A percentile compares a stretch with the other conserved stretches of the same genome.
phyloP scores from a whole-genome alignment of 1,140 invertebrate species.

The Thereuonema tuberculata region DNA sequence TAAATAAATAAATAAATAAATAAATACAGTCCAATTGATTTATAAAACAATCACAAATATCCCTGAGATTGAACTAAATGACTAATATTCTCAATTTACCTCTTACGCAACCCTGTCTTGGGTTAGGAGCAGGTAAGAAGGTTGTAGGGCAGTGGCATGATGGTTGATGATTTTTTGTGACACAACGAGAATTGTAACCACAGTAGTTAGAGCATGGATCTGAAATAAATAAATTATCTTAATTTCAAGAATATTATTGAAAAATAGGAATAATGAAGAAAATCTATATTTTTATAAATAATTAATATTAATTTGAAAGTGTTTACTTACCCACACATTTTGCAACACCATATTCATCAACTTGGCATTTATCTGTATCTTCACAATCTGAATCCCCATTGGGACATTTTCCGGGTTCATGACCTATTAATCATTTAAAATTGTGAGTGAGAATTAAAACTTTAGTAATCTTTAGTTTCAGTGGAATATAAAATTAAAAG shows the following conservation, averaged over 20 bases:
- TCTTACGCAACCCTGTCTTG: slow-evolving; percentile 55
- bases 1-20: background rate
- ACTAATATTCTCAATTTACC: slow-evolving; percentile 27
- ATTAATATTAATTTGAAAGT: background rate
- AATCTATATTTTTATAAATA: background rate
- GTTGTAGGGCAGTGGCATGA: slow-evolving; percentile 56
- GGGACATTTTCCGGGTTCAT: slow-evolving; percentile 40
- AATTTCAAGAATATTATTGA: background rate
- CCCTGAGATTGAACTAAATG: background rate
- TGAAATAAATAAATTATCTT: background rate
- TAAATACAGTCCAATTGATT: background rate
- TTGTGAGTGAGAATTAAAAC: too few relatives aligned
- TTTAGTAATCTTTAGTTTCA: background rate
- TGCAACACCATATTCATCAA: slow-evolving; percentile 46
- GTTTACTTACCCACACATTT: slow-evolving; percentile 27
- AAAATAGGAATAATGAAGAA: background rate
- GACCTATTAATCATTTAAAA: background rate
- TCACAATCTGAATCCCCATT: slow-evolving; percentile 55
- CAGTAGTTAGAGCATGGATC: slow-evolving; percentile 45
- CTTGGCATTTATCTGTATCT: slow-evolving; percentile 33
- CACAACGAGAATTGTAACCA: slow-evolving; percentile 59
- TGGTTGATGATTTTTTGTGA: slow-evolving; percentile 53
- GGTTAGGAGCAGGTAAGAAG: slow-evolving; percentile 45
- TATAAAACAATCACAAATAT: background rate
- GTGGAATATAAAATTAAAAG: background rate